Conservation (phyloP, 2,113 vertebrate species). For the Opisthocomus hoazin region DNA sequence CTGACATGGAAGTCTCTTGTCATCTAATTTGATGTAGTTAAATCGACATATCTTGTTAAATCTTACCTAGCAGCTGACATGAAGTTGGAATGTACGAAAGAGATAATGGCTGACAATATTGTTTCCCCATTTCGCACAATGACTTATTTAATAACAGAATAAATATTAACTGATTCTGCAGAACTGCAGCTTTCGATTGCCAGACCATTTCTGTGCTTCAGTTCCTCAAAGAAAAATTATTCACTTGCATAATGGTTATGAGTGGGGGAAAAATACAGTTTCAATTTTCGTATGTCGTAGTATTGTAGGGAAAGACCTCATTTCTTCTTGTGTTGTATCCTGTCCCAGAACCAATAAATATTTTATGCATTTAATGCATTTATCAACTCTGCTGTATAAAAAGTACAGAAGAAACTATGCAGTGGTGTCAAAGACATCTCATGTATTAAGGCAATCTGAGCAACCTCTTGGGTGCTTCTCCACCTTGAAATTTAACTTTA, state of each 20-base stretch:
- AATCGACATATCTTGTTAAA: slow-evolving; percentile 38
- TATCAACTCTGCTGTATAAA: slow-evolving; percentile 19
- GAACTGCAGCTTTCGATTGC: slow-evolving; percentile 3
- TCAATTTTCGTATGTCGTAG: slow-evolving; percentile 5
- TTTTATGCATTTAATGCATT: slow-evolving; percentile 59
- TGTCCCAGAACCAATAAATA: slow-evolving; percentile 55
- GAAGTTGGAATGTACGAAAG: slow-evolving; percentile 25
- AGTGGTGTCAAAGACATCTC: slow-evolving; percentile 9
- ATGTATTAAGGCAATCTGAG: background rate
- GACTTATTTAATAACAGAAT: slow-evolving; percentile 22
- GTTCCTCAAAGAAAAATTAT: slow-evolving; percentile 39
- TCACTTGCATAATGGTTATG: background rate
- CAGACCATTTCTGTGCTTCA: background rate
- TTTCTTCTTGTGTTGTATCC: slow-evolving; percentile 13
- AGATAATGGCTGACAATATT: slow-evolving; percentile 7
- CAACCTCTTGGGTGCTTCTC: slow-evolving; percentile 14
- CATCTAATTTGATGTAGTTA: slow-evolving; percentile 5
- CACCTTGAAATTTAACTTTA: slow-evolving; percentile 52
- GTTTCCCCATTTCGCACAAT: background rate
- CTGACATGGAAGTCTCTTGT: slow-evolving; percentile 4
- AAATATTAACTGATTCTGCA: slow-evolving; percentile 24
- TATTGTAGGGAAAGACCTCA: background rate
- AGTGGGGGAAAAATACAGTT: background rate
- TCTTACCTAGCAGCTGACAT: background rate
- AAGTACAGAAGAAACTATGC: background rate